Base-by-base conservation (phyloP, 2,888 invertebrate species). In the Drosophila paranaensis region DNA sequence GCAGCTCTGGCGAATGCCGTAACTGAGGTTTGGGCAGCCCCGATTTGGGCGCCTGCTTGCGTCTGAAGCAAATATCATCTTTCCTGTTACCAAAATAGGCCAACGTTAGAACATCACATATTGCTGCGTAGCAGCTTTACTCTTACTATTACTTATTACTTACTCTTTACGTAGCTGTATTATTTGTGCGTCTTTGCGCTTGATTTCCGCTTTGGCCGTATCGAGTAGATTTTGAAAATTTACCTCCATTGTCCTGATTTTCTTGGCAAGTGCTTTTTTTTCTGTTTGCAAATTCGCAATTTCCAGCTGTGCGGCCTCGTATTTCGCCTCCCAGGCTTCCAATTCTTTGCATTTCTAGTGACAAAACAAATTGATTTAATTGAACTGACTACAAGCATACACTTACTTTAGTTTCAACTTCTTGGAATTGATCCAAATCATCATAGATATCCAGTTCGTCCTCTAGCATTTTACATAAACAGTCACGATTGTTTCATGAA, bases 1-100 rank as follows among this genome's bases (percentile, higher is more conserved):
- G 11, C 16, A 5, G 40, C 0, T 30, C 61, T 14, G 13, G 10
- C 42, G 45, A 3, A 35, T 11, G 46, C 11, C 25, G 14, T 10
- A 27, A 35, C 14, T 42, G 37, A 11, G 37, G 9, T 6, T 60
- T 56, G 9, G 33, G 2, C 3, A 45, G 45, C 11, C 43, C 69
- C 13, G 46, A 57, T 2, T 53, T 45, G 2, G 16, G 50, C 0
- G 66, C 66, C 3, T 63, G 65, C 43, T 81, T 90, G 2, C 92
- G 89, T 16, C 92, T 79, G 16, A 92, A 92, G 60, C 91, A 91
- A 4, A 92, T 80, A 60, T 92, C 90, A 74, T 92, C 92, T 55
- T 90, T 91, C 60, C 92, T 91, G 55, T 33, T 16, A 64, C 39
- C 14, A 54, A 13, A 55, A 46, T 2, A 45, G 27, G n/a, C 16